phyloP scores from a whole-genome alignment of 2,797 vertebrate genomes.

The Naso thynnoides region DNA sequence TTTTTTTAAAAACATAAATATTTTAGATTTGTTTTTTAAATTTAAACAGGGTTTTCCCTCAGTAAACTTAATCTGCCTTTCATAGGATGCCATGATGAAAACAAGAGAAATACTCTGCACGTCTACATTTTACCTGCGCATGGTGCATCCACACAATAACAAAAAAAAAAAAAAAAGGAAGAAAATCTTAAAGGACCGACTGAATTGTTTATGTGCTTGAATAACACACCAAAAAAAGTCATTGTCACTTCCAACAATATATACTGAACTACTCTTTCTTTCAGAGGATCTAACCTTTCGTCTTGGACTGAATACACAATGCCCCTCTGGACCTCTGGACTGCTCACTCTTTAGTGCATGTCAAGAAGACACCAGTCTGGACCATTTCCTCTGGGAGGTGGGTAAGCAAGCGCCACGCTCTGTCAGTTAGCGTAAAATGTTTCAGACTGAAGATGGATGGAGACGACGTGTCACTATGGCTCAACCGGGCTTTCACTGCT shows the following conservation, averaged over 20 bases:
- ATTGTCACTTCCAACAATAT: conserved; percentile 83
- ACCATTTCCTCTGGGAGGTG: conserved; percentile 86
- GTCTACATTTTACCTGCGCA: conserved; percentile 18
- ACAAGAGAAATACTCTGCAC: conserved; percentile 15
- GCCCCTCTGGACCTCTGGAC: conserved; percentile 83
- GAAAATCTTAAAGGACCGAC: conserved; percentile 57
- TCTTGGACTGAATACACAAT: conserved; percentile 87
- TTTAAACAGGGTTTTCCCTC: neutral
- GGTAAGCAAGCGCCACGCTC: conserved; percentile 86
- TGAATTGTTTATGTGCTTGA: conserved; percentile 82
- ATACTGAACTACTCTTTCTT: conserved; percentile 80
- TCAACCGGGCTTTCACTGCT: conserved; percentile 85
- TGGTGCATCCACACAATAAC: conserved; percentile 46
- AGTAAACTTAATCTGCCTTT: conserved; percentile 7
- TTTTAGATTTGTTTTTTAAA: conserved; percentile 8
- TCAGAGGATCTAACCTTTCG: conserved; percentile 84
- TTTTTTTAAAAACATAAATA: conserved; percentile 4
- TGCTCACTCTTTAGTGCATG: conserved; percentile 87
- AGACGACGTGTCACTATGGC: conserved; percentile 85
- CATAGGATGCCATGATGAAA: conserved; percentile 20
- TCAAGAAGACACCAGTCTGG: conserved; percentile 87
- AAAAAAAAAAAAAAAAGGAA: conserved; percentile 30
- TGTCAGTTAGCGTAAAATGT: conserved; percentile 87
- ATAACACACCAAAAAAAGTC: conserved; percentile 76
- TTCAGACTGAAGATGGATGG: conserved; percentile 87